phyloP scores from a whole-genome alignment of 2,888 invertebrate genomes.

The Autographa pulchrina region DNA sequence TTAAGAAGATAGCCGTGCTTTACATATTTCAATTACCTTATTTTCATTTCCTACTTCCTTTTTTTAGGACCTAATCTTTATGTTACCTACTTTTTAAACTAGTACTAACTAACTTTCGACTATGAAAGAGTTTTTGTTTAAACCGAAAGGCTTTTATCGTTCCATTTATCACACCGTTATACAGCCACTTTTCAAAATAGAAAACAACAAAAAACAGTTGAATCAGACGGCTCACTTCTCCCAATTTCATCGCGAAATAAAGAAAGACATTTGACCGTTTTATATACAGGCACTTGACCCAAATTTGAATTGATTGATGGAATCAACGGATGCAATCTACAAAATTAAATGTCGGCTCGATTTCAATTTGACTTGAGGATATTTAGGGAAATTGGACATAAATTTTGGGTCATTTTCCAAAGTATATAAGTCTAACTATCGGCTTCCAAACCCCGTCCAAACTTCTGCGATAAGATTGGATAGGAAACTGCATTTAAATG shows the following conservation, averaged over 20 bases:
- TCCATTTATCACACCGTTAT: neutral
- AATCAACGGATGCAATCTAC: conserved; percentile 62
- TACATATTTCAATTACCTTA: too few species aligned
- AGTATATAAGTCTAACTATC: conserved; percentile 64
- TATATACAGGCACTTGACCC: conserved; percentile 43
- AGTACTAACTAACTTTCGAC: too few species aligned
- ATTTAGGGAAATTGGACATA: conserved; percentile 75
- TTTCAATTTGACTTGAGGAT: conserved; percentile 63
- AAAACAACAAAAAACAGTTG: neutral
- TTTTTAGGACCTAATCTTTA: too few species aligned
- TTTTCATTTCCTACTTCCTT: too few species aligned
- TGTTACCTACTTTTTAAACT: too few species aligned
- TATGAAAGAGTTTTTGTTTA: neutral
- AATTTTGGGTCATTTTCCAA: conserved; percentile 73
- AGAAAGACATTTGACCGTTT: conserved; percentile 30
- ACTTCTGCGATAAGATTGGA: conserved; percentile 51
- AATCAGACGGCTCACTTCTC: neutral
- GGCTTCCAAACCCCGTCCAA: conserved; percentile 61
- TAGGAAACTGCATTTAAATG: conserved; percentile 53
- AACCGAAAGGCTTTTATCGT: neutral
- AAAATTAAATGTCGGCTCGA: conserved; percentile 67
- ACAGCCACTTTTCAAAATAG: neutral
- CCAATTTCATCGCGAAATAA: conserved; percentile 23
- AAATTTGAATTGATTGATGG: conserved; percentile 47
- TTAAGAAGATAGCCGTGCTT: too few species aligned